Percentiles rank a stretch among this genome's conserved stretches.
phyloP scores from a whole-genome alignment of 35 echinoderm and acorn worm genomes.

The Heliocidaris erythrogramma region DNA sequence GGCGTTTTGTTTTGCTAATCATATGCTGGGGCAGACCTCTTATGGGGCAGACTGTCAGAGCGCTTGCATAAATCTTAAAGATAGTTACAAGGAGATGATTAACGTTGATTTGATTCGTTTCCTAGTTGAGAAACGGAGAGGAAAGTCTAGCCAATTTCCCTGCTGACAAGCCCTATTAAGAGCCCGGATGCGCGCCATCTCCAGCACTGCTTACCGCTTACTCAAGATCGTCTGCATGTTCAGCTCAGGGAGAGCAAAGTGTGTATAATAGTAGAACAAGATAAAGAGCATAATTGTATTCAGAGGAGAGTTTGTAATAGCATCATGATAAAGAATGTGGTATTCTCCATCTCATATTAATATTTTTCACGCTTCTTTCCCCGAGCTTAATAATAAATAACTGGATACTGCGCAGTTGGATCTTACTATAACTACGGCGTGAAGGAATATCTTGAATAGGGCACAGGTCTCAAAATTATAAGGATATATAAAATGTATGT shows the following conservation, averaged over 20 bases:
- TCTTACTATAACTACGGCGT: too few species aligned
- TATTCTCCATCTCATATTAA: too few species aligned
- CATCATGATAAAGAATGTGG: not conserved
- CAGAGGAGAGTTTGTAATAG: not conserved
- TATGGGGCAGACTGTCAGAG: not conserved
- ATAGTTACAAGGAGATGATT: not conserved
- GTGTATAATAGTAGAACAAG: not conserved
- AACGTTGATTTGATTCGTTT: not conserved
- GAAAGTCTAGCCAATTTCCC: slow-evolving; percentile 1
- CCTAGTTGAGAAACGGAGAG: not conserved
- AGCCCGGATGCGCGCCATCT: not conserved
- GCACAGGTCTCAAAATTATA: too few species aligned
- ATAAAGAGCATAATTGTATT: not conserved
- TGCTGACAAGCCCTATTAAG: not conserved
- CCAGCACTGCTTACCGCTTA: not conserved
- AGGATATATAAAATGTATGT: too few species aligned
- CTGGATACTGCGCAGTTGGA: too few species aligned
- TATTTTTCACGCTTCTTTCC: too few species aligned
- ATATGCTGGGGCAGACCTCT: too few species aligned
- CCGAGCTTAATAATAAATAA: too few species aligned
- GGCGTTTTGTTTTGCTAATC: not conserved
- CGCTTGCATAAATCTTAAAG: not conserved
- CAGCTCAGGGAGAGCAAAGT: not conserved
- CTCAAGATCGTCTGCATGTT: not conserved
- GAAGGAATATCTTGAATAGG: too few species aligned